phyloP scores from a whole-genome alignment of 2,888 invertebrate genomes.

The Heliconius erato region DNA sequence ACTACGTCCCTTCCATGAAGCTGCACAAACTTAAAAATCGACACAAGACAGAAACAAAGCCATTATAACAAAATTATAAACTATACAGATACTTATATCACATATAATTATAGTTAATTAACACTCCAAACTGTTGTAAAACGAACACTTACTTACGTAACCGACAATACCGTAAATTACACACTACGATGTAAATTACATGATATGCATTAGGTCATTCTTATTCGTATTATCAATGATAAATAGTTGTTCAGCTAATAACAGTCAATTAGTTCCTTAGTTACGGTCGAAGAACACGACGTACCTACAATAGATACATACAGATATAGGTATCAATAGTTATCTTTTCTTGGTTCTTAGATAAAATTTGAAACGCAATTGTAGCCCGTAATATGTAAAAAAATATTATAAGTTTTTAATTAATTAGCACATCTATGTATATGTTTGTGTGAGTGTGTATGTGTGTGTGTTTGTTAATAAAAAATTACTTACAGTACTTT shows the following conservation, averaged over 20 bases:
- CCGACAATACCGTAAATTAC: conserved; percentile 15
- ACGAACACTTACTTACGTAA: conserved; percentile 27
- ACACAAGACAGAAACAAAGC: not conserved
- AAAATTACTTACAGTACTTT: no score
- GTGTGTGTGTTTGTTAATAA: no score
- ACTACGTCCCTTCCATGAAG: not conserved
- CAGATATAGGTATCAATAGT: not conserved
- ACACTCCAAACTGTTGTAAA: conserved; percentile 28
- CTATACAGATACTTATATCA: conserved; percentile 7
- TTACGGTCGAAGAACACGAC: conserved; percentile 3
- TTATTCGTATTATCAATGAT: conserved; percentile 23
- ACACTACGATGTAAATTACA: conserved; percentile 25
- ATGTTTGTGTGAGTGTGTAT: no score
- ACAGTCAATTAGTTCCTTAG: conserved; percentile 20
- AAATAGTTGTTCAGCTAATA: conserved; percentile 11
- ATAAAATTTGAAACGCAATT: not conserved
- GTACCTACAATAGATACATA: not conserved
- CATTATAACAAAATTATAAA: not conserved
- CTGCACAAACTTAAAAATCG: not conserved
- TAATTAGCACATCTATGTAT: no score
- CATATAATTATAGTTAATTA: conserved; percentile 25
- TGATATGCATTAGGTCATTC: conserved; percentile 26
- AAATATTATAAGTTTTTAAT: no score
- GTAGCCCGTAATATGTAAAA: no score
- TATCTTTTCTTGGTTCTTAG: not conserved